These are phyloP conservation scores for Columbina picui DNA, from an alignment of 2,113 vertebrate species.

Conservation along the genomic window DNA sequence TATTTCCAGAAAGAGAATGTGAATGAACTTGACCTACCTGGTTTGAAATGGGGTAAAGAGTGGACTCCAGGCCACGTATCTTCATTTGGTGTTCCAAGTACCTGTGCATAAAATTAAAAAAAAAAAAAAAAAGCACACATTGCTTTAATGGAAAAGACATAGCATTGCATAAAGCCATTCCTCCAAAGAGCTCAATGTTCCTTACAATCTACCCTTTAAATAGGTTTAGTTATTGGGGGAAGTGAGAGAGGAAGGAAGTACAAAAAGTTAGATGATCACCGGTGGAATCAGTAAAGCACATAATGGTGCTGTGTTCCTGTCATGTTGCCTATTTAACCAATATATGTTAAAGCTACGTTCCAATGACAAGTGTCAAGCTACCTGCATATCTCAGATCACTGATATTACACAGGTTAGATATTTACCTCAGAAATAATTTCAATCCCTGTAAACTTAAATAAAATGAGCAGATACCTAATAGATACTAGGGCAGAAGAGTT, in stretches of 20 bases:
- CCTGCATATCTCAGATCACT: background rate
- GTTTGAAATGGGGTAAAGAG: slow-evolving; percentile 93
- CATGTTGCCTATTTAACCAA: background rate
- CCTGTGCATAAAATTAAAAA: slow-evolving; percentile 71
- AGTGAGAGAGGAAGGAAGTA: background rate
- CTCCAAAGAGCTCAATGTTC: background rate
- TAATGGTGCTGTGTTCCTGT: background rate
- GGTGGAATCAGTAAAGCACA: background rate
- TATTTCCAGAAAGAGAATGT: background rate
- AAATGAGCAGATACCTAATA: background rate
- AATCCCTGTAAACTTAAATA: background rate
- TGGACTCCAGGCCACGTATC: slow-evolving; percentile 93
- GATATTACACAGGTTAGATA: background rate
- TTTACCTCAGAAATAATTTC: background rate
- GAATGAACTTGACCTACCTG: slow-evolving; percentile 77
- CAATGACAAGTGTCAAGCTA: background rate
- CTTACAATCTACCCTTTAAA: background rate
- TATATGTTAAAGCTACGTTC: background rate
- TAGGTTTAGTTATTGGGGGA: background rate
- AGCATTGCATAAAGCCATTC: background rate
- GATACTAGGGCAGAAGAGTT: background rate
- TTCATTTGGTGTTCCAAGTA: slow-evolving; percentile 92
- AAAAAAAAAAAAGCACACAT: background rate
- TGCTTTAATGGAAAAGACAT: background rate
- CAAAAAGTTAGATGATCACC: background rate